Evolutionary conservation across 2,797 vertebrate species (phyloP), one percentile per base, ranked within the genome.

Genomic region (Semotilus atromaculatus): DNA sequence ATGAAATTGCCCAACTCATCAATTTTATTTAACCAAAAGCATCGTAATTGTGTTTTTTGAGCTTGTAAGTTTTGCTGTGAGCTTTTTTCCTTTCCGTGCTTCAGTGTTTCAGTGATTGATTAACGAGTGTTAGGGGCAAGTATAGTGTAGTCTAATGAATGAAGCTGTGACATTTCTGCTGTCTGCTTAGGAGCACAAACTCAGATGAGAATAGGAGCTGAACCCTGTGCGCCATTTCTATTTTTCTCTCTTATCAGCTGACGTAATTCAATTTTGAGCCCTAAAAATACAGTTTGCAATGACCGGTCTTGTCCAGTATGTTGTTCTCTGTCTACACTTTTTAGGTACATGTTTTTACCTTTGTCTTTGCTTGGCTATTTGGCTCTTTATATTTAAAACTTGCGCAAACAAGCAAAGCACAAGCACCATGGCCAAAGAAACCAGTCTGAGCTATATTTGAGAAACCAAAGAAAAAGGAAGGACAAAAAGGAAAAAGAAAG

Each of bases 161-260:
- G 66, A 88, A 48, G 73, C 73, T 34, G 40, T 36, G 85, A 84
- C 85, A 70, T 86, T 85, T 86, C 21, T 79, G 58, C 78, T 45
- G 62, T 75, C 72, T 85, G 74, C 53, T 64, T 26, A 45, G 0
- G 18, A 81, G 18, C 55, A 58, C 31, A 53, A 77, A 72, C 58
- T 23, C 19, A 58, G 8, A 48, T 26, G 16, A 62, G 38, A 5
- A 31, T 36, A 48, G 58, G 5, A 71, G 38, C 64, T 36, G 31
- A 21, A 34, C 16, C 31, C 19, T 66, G 40, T 64, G 29, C 60
- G 51, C 40, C 13, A 3, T 48, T 76, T 40, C 14, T 6, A 40
- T 40, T 36, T 75, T 21, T 66, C 31, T 38, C 31, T 75, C 26
- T 38, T 18, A 40, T 78, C 34, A 14, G 9, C 26, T 21, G 6